A percentile compares a stretch with the other conserved stretches of the same genome.
Evolutionary conservation across 2,888 invertebrate species (phyloP).

Genomic region (Drosophila borborema): DNA sequence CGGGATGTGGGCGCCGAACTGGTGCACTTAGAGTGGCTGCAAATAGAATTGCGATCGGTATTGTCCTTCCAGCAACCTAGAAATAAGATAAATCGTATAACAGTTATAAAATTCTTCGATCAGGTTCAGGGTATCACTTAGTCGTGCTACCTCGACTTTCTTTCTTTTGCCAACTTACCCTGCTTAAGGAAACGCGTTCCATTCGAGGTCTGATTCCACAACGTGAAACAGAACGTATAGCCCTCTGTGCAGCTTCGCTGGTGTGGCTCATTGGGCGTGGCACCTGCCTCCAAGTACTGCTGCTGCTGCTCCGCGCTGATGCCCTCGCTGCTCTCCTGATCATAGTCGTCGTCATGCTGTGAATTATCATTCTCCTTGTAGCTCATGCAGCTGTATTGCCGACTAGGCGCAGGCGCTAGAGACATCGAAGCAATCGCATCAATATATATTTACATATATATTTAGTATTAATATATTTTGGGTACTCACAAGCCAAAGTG

Average conservation of each 20-base stretch:
- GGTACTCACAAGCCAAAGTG: constrained; percentile 53
- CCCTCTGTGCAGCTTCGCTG: constrained; percentile 71
- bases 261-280: constrained; percentile 43
- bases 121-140: not conserved
- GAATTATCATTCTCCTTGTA: constrained; percentile 79
- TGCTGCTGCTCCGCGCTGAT: constrained; percentile 53
- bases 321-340: constrained; percentile 64
- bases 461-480: not conserved
- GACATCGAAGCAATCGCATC: not conserved
- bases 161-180: constrained; percentile 51
- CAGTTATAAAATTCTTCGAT: not conserved
- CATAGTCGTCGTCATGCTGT: constrained; percentile 76
- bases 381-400: constrained; percentile 80
- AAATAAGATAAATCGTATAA: not conserved
- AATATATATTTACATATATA: not conserved
- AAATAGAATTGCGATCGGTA: constrained; percentile 86
- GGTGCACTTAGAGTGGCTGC: constrained; percentile 87
- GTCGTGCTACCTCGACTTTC: not conserved
- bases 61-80: constrained; percentile 87
- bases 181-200: constrained; percentile 78
- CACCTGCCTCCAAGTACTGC: constrained; percentile 40
- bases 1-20: constrained; percentile 86
- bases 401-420: constrained; percentile 71
- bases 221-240: constrained; percentile 81
- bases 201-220: constrained; percentile 78